Percentiles rank a stretch among this genome's conserved stretches.
Evolutionary conservation across 2,888 invertebrate species (phyloP).

Genomic region (Hartigia nigra): DNA sequence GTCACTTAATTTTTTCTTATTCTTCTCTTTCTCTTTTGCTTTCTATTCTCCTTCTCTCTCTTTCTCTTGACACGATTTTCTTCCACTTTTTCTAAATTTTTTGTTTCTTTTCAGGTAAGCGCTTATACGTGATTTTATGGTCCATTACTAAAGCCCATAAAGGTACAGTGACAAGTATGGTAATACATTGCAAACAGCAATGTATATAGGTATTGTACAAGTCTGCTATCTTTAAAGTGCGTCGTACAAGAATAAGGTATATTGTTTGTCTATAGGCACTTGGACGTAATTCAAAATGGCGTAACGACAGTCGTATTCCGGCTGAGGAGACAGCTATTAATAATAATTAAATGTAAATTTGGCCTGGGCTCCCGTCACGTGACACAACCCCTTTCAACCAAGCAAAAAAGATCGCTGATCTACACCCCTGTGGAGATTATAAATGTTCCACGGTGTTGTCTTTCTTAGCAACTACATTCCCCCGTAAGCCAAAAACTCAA

Average conservation of each 20-base stretch:
- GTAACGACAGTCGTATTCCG: neutral
- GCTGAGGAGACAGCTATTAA: constrained; percentile 43
- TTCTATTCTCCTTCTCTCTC: neutral
- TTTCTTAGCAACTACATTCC: neutral
- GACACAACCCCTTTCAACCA: constrained; percentile 51
- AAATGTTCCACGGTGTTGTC: constrained; percentile 41
- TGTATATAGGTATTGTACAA: neutral
- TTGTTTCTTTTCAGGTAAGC: neutral
- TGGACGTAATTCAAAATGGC: neutral
- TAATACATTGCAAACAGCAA: neutral
- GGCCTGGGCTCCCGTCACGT: constrained; percentile 20
- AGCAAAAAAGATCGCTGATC: constrained; percentile 63
- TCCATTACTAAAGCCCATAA: neutral
- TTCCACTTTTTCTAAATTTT: too few species aligned
- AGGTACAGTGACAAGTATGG: neutral
- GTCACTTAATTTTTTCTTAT: constrained; percentile 33
- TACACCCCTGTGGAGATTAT: constrained; percentile 53
- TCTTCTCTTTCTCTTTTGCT: neutral
- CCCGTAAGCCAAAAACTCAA: neutral
- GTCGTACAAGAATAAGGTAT: neutral
- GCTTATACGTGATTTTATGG: neutral
- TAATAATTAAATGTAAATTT: constrained; percentile 58
- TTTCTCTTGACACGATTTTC: neutral
- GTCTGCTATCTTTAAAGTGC: neutral
- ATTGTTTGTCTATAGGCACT: neutral